A percentile compares a stretch with the other conserved stretches of the same genome.
These are phyloP conservation scores for Scylla paramamosain DNA, from an alignment of 1,140 invertebrate genomes.

Conservation along the genomic window DNA sequence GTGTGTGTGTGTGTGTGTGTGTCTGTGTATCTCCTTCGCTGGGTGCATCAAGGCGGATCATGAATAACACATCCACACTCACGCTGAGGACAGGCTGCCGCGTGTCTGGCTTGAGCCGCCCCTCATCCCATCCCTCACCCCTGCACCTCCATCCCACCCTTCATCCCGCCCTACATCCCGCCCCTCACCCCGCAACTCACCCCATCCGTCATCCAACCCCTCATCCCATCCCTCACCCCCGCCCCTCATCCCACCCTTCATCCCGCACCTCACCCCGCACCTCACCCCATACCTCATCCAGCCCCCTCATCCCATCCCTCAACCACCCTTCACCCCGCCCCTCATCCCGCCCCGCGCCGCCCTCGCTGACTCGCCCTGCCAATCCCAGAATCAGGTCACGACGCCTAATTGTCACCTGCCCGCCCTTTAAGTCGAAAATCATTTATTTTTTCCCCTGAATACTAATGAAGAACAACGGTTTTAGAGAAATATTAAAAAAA, in stretches of 20 bases:
- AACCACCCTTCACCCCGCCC: too few species aligned
- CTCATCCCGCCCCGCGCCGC: neutral
- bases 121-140: too few species aligned
- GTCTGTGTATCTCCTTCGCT: neutral
- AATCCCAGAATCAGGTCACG: neutral
- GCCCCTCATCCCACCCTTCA: too few species aligned
- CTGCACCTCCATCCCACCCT: too few species aligned
- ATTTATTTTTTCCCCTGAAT: constrained; percentile 15
- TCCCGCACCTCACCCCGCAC: too few species aligned
- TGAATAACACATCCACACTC: neutral
- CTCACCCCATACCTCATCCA: too few species aligned
- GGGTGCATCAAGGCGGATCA: neutral
- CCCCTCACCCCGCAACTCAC: too few species aligned
- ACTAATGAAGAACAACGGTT: neutral
- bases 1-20: too few species aligned
- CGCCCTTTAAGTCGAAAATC: neutral
- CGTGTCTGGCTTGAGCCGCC: neutral
- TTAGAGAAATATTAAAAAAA: neutral
- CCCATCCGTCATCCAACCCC: too few species aligned
- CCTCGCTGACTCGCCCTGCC: neutral
- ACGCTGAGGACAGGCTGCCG: neutral
- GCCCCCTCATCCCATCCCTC: too few species aligned
- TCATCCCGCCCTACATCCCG: too few species aligned
- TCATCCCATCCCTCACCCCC: too few species aligned
- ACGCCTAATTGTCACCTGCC: neutral